Evolutionary conservation across 2,888 invertebrate genomes (phyloP), one percentile per base, ranked within the genome.

Genomic region (Aelia acuminata): DNA sequence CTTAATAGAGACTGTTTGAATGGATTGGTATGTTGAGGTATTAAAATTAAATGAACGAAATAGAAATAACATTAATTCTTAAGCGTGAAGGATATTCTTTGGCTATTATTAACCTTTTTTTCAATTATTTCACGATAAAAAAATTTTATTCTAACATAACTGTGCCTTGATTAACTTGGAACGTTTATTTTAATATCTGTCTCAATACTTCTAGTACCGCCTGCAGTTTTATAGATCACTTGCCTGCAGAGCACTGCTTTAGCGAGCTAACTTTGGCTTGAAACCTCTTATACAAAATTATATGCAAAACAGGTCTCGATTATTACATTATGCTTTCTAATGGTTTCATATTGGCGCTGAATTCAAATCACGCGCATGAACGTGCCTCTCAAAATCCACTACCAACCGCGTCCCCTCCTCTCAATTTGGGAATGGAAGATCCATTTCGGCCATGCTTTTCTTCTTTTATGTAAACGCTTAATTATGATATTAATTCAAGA

Each of bases 221-320:
- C 63, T 70, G 31, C 20, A 70, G 63, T 35, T 80, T 80, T 80
- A 80, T 43, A 13, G 1, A 80, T 80, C 39, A 47, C 22, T 43
- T n/a, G 22, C 22, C 80, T 43, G 15, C 1, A 80, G 22, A 43
- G 22, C 80, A 43, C 13, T 10, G 43, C 11, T 80, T 43, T 20
- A 22, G n/a, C 22, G 8, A 43, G 43, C 80, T 43, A 43, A 80
- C 43, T 80, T 80, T 15, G 43, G 80, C 80, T 80, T 11, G 10
- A 11, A 80, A 43, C 13, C 31, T 11, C 75, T 47, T 39, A n/a
- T n/a, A 43, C n/a, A 43, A 43, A 80, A 80, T 80, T 47, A 80
- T 80, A 80, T 80, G 80, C 80, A 80, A 80, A 80, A 80, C 80
- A 80, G 80, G 80, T 80, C 80, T 80, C 80, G 80, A 80, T 80